Conservation (phyloP, 92 coral and sea anemone species). For the Porites evermanni region DNA sequence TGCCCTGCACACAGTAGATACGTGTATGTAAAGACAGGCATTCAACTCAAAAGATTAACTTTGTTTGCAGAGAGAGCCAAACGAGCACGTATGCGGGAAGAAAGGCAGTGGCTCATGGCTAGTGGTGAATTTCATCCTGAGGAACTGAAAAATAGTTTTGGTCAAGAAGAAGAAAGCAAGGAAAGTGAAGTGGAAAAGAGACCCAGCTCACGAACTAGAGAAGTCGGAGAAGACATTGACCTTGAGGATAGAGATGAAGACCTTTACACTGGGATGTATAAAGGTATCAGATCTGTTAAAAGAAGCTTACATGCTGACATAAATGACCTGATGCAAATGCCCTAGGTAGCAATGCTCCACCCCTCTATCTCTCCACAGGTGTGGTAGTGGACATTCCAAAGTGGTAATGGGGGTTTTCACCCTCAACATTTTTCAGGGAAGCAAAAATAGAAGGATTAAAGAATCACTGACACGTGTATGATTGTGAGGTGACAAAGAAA, state of each 20-base stretch:
- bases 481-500: too few relatives aligned
- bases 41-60: neutral
- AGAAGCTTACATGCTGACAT: neutral
- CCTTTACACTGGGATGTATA: slow-evolving; percentile 96
- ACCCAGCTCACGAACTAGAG: slow-evolving; percentile 12
- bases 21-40: neutral
- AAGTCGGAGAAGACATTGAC: slow-evolving; percentile 46
- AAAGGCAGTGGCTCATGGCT: slow-evolving; percentile 92
- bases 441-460: too few relatives aligned
- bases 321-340: neutral
- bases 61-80: slow-evolving; percentile 86
- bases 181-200: slow-evolving; percentile 49
- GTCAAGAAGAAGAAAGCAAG: slow-evolving; percentile 59
- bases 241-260: slow-evolving; percentile 81
- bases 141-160: slow-evolving; percentile 59
- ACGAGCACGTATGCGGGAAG: slow-evolving; percentile 93
- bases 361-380: too few relatives aligned
- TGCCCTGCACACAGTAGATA: neutral
- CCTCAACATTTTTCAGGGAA: too few relatives aligned
- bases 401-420: too few relatives aligned
- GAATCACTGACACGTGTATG: too few relatives aligned
- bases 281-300: slow-evolving; percentile 53
- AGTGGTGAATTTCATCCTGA: slow-evolving; percentile 84
- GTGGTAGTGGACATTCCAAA: too few relatives aligned
- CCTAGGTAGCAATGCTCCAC: too few relatives aligned